phyloP scores from a whole-genome alignment of 2,888 invertebrate species.

The Harmothoe impar region DNA sequence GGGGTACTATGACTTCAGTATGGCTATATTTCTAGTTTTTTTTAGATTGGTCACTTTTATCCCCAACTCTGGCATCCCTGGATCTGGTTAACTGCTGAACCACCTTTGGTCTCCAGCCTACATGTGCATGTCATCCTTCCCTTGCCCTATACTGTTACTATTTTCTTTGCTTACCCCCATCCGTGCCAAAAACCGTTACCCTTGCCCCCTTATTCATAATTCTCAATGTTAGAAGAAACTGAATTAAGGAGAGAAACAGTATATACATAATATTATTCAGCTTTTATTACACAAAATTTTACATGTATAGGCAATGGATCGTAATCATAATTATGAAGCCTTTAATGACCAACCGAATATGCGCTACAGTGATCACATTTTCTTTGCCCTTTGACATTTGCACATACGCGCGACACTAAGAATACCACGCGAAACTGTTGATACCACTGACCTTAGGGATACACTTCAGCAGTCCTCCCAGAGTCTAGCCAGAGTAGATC shows the following conservation, averaged over 20 bases:
- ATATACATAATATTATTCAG: slow-evolving; percentile 44
- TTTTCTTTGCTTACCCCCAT: too few relatives aligned
- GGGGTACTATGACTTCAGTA: too few relatives aligned
- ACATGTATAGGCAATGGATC: slow-evolving; percentile 58
- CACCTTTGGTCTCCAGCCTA: too few relatives aligned
- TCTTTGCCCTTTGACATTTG: slow-evolving; percentile 51
- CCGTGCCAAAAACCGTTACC: too few relatives aligned
- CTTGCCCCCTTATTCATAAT: too few relatives aligned
- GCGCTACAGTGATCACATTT: slow-evolving; percentile 56
- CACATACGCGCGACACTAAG: slow-evolving; percentile 5
- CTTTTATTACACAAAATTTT: slow-evolving; percentile 60
- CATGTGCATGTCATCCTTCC: too few relatives aligned
- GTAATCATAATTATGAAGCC: slow-evolving; percentile 49
- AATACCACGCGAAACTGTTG: not conserved
- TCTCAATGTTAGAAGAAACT: too few relatives aligned
- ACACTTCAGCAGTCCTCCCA: not conserved
- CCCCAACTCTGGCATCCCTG: too few relatives aligned
- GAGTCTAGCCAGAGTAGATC: not conserved
- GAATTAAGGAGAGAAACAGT: not conserved
- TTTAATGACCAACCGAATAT: slow-evolving; percentile 54
- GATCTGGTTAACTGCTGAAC: too few relatives aligned
- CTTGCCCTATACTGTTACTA: too few relatives aligned
- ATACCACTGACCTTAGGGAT: not conserved
- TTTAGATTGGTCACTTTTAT: too few relatives aligned
- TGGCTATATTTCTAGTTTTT: too few relatives aligned